A percentile compares a stretch with the other conserved stretches of the same genome.
These are phyloP conservation scores for Palythoa heliodiscus DNA, from an alignment of 92 coral and sea anemone species.

Conservation along the genomic window DNA sequence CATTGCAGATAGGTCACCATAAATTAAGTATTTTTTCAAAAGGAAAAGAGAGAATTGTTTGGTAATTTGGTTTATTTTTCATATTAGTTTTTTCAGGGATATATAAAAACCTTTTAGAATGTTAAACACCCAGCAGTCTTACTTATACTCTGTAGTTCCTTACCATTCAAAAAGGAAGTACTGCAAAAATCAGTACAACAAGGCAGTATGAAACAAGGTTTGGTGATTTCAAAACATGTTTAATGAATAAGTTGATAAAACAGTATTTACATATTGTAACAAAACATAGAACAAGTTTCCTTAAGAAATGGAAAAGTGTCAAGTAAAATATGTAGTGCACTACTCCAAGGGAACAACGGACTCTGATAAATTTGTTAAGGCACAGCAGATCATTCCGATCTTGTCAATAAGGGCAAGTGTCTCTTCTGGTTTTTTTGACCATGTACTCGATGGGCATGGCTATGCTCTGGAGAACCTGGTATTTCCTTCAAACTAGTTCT, in stretches of 20 bases:
- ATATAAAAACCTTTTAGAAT: neutral
- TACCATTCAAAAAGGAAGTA: neutral
- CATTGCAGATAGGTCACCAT: conserved; percentile 11
- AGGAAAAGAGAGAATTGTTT: no score
- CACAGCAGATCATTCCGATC: conserved; percentile 49
- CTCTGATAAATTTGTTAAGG: conserved; percentile 34
- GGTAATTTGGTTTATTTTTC: neutral
- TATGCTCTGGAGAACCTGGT: conserved; percentile 48
- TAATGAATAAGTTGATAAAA: conserved; percentile 10
- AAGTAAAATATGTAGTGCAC: neutral
- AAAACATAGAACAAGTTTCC: neutral
- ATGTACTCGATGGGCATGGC: conserved; percentile 46
- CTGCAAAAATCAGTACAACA: no score
- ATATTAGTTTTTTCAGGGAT: neutral
- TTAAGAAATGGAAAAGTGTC: neutral
- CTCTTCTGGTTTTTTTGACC: conserved; percentile 37
- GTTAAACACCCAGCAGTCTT: neutral
- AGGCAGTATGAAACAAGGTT: neutral
- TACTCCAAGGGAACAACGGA: conserved; percentile 50
- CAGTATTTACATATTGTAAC: neutral
- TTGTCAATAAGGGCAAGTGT: conserved; percentile 43
- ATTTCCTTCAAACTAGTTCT: conserved; percentile 47
- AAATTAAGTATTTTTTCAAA: neutral
- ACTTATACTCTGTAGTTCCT: no score
- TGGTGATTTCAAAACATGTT: neutral